These are phyloP conservation scores for Zophobas morio DNA, from an alignment of 1,140 invertebrate species.

Conservation along the genomic window DNA sequence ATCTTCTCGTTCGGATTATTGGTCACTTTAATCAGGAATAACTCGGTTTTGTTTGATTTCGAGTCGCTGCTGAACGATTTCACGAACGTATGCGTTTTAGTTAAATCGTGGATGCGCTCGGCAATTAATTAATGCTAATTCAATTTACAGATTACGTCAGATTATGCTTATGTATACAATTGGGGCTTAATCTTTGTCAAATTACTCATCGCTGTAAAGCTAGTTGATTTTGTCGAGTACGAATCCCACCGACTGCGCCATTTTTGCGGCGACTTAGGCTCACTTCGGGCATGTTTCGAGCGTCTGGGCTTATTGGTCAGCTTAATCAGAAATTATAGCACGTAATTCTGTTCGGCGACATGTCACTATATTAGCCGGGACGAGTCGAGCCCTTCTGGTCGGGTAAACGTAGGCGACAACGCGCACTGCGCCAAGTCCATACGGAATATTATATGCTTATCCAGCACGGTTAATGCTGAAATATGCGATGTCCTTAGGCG, in stretches of 20 bases:
- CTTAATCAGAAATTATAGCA: slow-evolving; percentile 35
- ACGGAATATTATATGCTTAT: slow-evolving; percentile 52
- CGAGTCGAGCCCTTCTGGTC: slow-evolving; percentile 40
- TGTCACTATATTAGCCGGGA: slow-evolving; percentile 34
- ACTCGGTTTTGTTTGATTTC: neutral
- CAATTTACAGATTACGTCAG: neutral
- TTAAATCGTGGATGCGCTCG: slow-evolving; percentile 15
- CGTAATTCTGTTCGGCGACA: slow-evolving; percentile 31
- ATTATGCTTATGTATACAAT: neutral
- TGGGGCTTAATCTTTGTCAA: neutral
- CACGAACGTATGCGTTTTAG: neutral
- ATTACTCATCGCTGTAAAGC: too few species aligned
- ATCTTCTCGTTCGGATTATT: slow-evolving; percentile 18
- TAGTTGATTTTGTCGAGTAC: too few species aligned
- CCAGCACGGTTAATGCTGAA: slow-evolving; percentile 49
- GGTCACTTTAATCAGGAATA: slow-evolving; percentile 27
- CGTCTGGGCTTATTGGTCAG: slow-evolving; percentile 36
- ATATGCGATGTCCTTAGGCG: slow-evolving; percentile 50
- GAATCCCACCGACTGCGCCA: too few species aligned
- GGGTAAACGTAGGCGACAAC: slow-evolving; percentile 37
- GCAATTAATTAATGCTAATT: slow-evolving; percentile 8
- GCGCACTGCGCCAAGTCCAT: slow-evolving; percentile 47
- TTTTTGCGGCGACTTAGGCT: neutral
- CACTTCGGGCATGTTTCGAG: slow-evolving; percentile 4
- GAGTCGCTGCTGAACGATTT: neutral